A percentile compares a stretch with the other conserved stretches of the same genome.
These are phyloP conservation scores for Ophion ellenae DNA, from an alignment of 2,888 invertebrate species.

Conservation along the genomic window DNA sequence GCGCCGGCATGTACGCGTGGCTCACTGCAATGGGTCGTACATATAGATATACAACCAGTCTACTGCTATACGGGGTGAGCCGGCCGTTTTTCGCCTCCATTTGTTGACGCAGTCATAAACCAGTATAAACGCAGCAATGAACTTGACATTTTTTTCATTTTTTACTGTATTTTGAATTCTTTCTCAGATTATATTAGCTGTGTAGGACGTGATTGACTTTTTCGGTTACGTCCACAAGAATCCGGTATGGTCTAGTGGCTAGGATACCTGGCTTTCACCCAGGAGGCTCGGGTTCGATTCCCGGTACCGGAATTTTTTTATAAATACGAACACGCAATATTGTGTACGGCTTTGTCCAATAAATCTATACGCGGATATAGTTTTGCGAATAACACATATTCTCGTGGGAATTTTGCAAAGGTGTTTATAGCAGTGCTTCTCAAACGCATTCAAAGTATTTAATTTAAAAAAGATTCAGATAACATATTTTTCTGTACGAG, in stretches of 20 bases:
- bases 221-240: neutral
- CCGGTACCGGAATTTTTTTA: constrained; percentile 85
- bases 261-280: constrained; percentile 87
- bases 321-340: neutral
- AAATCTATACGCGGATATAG: too few species aligned
- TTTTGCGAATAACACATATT: neutral
- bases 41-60: neutral
- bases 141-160: neutral
- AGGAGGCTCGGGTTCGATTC: constrained; percentile 88
- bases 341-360: neutral
- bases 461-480: neutral
- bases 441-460: neutral
- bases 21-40: neutral
- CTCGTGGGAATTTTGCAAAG: neutral
- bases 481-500: neutral
- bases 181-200: neutral
- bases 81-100: neutral
- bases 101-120: neutral
- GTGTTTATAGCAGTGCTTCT: neutral
- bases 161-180: neutral
- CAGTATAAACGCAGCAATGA: neutral
- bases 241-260: constrained; percentile 86
- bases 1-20: neutral
- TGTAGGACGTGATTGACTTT: neutral
- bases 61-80: neutral